Percentiles rank a stretch among this genome's conserved stretches.
phyloP scores from a whole-genome alignment of 92 coral and sea anemone genomes.

The Epizoanthus scotinus region DNA sequence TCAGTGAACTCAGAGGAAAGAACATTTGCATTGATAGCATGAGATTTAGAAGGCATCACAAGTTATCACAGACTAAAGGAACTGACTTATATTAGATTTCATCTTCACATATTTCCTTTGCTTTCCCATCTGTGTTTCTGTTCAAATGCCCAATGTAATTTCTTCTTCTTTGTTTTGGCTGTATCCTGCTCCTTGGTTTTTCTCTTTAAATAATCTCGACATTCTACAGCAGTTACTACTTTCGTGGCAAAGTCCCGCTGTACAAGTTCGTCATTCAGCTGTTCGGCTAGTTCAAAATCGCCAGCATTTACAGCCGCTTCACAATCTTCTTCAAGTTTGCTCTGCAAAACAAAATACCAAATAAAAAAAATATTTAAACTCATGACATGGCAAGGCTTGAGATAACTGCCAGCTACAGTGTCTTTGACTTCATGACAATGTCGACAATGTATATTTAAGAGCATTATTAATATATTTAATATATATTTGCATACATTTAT shows the following conservation, averaged over 20 bases:
- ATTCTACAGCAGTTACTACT: constrained; percentile 65
- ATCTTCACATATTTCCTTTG: constrained; percentile 87
- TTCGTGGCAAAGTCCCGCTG: constrained; percentile 70
- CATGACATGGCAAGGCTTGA: no score
- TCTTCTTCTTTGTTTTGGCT: constrained; percentile 68
- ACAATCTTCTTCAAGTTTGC: constrained; percentile 59
- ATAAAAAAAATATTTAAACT: no score
- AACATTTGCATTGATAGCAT: no score
- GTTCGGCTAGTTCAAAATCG: constrained; percentile 71
- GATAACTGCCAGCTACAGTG: no score
- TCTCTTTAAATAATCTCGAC: constrained; percentile 75
- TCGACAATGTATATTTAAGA: no score
- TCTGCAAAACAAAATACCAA: constrained; percentile 23
- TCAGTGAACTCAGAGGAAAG: no score
- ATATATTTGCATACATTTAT: no score
- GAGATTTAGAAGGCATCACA: no score
- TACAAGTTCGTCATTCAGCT: constrained; percentile 67
- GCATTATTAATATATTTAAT: no score
- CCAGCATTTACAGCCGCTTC: constrained; percentile 70
- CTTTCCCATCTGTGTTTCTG: constrained; percentile 99
- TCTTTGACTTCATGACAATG: no score
- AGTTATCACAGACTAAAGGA: no score
- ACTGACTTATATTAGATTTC: no score
- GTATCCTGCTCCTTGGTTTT: constrained; percentile 64
- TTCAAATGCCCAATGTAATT: constrained; percentile 96